Evolutionary conservation across 1,140 invertebrate species (phyloP).

Genomic region (Penaeus vannamei): DNA sequence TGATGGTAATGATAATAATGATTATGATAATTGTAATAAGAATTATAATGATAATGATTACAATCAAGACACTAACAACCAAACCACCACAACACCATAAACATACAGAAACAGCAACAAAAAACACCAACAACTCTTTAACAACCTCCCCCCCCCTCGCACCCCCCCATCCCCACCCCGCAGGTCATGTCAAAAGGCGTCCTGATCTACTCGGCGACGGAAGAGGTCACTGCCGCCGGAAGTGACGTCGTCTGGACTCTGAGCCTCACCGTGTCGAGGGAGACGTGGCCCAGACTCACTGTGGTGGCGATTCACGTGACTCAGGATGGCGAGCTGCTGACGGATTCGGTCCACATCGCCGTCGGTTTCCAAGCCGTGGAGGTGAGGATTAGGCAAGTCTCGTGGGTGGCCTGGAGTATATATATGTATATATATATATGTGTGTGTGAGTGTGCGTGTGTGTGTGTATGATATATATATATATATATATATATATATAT

Average conservation of each 20-base stretch:
- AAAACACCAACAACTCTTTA: too few species aligned
- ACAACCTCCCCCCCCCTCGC: not conserved
- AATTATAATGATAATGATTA: too few species aligned
- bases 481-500: too few species aligned
- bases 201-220: slow-evolving; percentile 71
- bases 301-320: slow-evolving; percentile 75
- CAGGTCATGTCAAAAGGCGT: slow-evolving; percentile 73
- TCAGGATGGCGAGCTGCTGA: slow-evolving; percentile 73
- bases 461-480: too few species aligned
- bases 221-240: slow-evolving; percentile 68
- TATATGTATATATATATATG: too few species aligned
- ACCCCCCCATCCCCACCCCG: slow-evolving; percentile 36
- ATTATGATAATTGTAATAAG: too few species aligned
- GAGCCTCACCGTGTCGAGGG: slow-evolving; percentile 71
- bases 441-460: too few species aligned
- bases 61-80: too few species aligned
- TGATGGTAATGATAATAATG: too few species aligned
- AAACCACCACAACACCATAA: too few species aligned
- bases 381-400: slow-evolving; percentile 69
- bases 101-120: too few species aligned
- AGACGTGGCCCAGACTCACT: slow-evolving; percentile 77
- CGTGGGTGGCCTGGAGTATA: too few species aligned
- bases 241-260: slow-evolving; percentile 71
- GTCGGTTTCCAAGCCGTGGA: slow-evolving; percentile 75
- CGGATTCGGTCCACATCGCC: slow-evolving; percentile 76